Base-by-base conservation (phyloP, 2,888 invertebrate genomes). In the Serrognathus titanus region DNA sequence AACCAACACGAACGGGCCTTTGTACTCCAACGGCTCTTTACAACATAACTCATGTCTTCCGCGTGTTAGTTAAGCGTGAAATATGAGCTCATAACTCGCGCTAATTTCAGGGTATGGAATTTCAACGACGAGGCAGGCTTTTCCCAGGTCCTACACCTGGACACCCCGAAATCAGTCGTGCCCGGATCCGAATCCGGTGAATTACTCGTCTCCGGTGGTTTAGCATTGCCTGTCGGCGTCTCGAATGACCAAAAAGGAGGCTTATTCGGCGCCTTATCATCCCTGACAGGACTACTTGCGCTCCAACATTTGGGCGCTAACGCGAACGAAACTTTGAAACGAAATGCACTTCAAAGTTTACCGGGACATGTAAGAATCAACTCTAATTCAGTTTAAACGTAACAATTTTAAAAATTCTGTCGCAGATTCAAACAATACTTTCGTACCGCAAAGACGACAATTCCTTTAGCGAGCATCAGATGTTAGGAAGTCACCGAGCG, bases 51-150 rank as follows among this genome's bases (percentile, higher is more conserved):
- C 24, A 31, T 31, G 24, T 31, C 24, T 31, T 31, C 24, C 24
- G 24, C 24, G 24, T 31, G 24, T 31, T 31, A 31, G 24, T 5
- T 31, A 31, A 31, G 24, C 24, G 24, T 31, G 24, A 31, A 31
- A 39, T 39, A 39, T 12, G 39, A 39, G 12, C 39, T 39, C 39
- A 12, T 39, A 39, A 10, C 43, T 43, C 20, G 13, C 39, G 12
- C 39, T 43, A 43, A 43, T 76, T 79, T 45, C 75, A 86, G 86
- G 69, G 82, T 86, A 58, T 86, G 86, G 85, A 86, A 85, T 70
- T 86, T 85, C 76, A 86, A 86, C 68, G 86, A 86, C 69, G 86
- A 86, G 73, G 85, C 86, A 0, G 86, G 86, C 0, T 86, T 85
- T 70, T 86, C 86, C 0, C 86, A 86, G 79, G 86, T 86, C 0